Evolutionary conservation across 2,113 vertebrate species (phyloP).

Genomic region (Brachyistius frenatus): DNA sequence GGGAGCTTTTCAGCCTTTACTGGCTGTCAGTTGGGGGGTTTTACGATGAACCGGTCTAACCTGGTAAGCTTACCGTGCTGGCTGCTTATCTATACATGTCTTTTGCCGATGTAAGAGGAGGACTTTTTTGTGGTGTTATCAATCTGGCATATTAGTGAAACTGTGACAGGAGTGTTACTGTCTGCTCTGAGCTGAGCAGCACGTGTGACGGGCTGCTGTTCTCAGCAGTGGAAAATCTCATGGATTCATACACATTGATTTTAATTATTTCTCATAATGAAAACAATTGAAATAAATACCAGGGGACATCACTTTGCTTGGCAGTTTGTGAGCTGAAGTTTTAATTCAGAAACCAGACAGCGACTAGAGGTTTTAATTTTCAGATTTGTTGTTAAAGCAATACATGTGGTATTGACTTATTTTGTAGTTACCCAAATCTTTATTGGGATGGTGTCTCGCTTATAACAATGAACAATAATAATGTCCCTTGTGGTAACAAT

Average conservation of each 20-base stretch:
- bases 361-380: constrained; percentile 9
- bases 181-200: constrained; percentile 14
- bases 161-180: constrained; percentile 14
- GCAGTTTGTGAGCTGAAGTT: constrained; percentile 15
- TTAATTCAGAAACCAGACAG: constrained; percentile 14
- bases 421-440: neutral
- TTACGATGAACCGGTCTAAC: constrained; percentile 28
- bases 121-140: constrained; percentile 13
- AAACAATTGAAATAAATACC: constrained; percentile 42
- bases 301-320: constrained; percentile 8
- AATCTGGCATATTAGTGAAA: constrained; percentile 24
- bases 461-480: neutral
- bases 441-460: neutral
- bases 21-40: constrained; percentile 42
- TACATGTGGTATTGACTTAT: neutral
- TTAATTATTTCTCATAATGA: constrained; percentile 56
- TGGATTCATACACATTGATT: constrained; percentile 77
- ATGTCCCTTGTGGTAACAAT: neutral
- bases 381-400: neutral
- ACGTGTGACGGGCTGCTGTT: constrained; percentile 59
- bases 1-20: constrained; percentile 51
- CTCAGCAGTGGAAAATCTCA: constrained; percentile 72
- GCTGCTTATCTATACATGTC: constrained; percentile 5
- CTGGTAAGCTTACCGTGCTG: neutral
- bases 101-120: constrained; percentile 5